Evolutionary conservation across 2,888 invertebrate species (phyloP), one percentile per base, ranked within the genome.

Genomic region (Acronicta alni): DNA sequence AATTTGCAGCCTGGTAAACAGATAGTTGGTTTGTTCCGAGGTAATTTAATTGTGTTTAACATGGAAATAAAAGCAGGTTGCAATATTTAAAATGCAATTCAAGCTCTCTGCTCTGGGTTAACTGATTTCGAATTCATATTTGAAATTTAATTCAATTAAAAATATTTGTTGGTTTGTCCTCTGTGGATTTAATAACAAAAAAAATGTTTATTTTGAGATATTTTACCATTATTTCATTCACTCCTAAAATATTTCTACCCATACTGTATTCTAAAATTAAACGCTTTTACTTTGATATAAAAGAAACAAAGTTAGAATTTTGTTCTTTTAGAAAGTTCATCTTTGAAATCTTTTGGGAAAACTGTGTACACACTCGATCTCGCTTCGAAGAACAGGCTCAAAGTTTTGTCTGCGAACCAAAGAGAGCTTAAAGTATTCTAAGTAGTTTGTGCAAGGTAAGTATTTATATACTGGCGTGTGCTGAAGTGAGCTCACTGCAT

Each of bases 331-430:
- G 56, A 58, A 75, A 75, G 64, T 73, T 63, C 57, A 73, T 58
- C 56, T 70, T 65, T 47, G 53, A 72, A 77, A 70, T 79, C 72
- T 74, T 73, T 70, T 66, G 75, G 67, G 73, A 71, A 66, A 74
- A 70, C 65, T 67, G 67, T 72, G 66, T 57, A 57, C 68, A 51
- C 66, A 69, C 66, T 67, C 61, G 58, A 65, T 77, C 60, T 61
- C 56, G 56, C 53, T 69, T 72, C 61, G 65, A 58, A 66, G 55
- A 72, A 69, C 49, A 57, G 14, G 23, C 37, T 52, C 39, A 58
- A 63, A 72, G 60, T 74, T 72, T 64, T 65, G 57, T 73, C 61
- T 65, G 20, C 59, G 72, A 63, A 59, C 70, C 59, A 49, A 64
- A 63, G 73, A 68, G 58, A 74, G 74, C 69, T 69, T 67, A 61